phyloP scores from a whole-genome alignment of 2,888 invertebrate species.

The Chalcosyrphus nemorum region DNA sequence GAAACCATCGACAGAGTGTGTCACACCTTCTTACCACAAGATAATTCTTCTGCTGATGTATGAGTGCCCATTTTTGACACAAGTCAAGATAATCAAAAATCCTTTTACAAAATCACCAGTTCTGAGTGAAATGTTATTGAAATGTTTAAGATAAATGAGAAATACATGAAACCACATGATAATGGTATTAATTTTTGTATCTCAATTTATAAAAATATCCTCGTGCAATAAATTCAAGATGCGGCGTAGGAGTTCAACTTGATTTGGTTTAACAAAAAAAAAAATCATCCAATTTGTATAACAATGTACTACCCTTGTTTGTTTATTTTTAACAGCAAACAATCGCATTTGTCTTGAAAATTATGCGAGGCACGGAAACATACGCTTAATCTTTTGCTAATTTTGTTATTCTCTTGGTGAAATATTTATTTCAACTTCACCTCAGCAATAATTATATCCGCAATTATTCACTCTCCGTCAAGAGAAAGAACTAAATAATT shows the following conservation, averaged over 20 bases:
- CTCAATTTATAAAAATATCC: not conserved
- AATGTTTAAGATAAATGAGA: not conserved
- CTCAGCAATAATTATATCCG: constrained; percentile 1
- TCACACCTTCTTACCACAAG: too few species aligned
- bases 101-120: not conserved
- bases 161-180: not conserved
- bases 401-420: not conserved
- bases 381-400: not conserved
- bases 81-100: too few species aligned
- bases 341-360: not conserved
- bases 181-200: not conserved
- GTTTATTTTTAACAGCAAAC: constrained; percentile 12
- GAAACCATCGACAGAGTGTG: too few species aligned
- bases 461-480: constrained; percentile 10
- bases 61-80: too few species aligned
- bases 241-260: not conserved
- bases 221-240: not conserved
- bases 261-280: not conserved
- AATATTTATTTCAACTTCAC: constrained; percentile 16
- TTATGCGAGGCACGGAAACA: not conserved
- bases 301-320: not conserved
- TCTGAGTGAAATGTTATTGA: not conserved
- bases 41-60: too few species aligned
- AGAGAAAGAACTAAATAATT: not conserved
- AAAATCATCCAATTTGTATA: not conserved